A percentile compares a stretch with the other conserved stretches of the same genome.
phyloP scores from a whole-genome alignment of 2,797 vertebrate species.

The Arctocebus calabarensis region DNA sequence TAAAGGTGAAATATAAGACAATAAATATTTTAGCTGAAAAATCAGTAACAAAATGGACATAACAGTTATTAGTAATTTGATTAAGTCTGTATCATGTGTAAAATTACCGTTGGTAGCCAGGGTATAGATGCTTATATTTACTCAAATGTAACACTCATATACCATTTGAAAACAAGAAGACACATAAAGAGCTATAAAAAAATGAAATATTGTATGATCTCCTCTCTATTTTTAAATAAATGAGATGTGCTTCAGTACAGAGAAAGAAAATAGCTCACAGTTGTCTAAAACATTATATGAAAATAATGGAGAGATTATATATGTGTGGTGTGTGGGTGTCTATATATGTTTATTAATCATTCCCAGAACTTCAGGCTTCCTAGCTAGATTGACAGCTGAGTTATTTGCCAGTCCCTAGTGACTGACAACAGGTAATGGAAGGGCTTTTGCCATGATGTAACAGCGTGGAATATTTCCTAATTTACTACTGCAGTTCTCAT shows the following conservation, averaged over 20 bases:
- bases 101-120: conserved; percentile 70
- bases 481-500: conserved; percentile 93
- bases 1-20: conserved; percentile 80
- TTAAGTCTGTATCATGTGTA: conserved; percentile 79
- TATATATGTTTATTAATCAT: conserved; percentile 90
- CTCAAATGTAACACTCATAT: conserved; percentile 78
- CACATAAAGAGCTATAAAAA: conserved; percentile 80
- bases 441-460: conserved; percentile 93
- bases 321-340: background rate
- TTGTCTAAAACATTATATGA: conserved; percentile 81
- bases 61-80: conserved; percentile 83
- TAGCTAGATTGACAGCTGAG: conserved; percentile 93
- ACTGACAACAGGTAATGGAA: conserved; percentile 94
- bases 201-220: conserved; percentile 83
- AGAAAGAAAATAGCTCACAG: conserved; percentile 77
- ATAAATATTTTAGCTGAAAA: conserved; percentile 84
- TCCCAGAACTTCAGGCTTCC: conserved; percentile 89
- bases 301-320: conserved; percentile 81
- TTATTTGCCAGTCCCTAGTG: conserved; percentile 92
- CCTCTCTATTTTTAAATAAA: conserved; percentile 83
- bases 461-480: conserved; percentile 95
- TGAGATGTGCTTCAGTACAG: conserved; percentile 82
- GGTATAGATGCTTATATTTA: conserved; percentile 66
- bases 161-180: conserved; percentile 81
- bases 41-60: conserved; percentile 83